These are phyloP conservation scores for Andrena praecox DNA, from an alignment of 2,888 invertebrate species.

Conservation along the genomic window DNA sequence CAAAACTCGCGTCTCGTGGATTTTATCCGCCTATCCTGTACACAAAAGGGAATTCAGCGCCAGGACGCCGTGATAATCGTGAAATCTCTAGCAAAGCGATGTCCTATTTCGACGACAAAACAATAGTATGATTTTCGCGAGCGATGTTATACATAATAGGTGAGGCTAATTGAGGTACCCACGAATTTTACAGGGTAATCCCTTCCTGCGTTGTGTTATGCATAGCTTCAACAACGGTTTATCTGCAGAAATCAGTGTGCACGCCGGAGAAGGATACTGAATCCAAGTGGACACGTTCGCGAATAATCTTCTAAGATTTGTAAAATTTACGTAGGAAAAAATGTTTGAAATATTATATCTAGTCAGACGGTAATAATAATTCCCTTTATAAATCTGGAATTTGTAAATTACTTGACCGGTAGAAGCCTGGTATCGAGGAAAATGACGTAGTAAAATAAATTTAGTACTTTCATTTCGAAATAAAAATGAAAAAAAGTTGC, in stretches of 20 bases:
- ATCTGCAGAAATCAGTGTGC: constrained; percentile 19
- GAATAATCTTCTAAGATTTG: neutral
- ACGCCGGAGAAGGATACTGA: constrained; percentile 9
- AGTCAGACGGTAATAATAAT: no score
- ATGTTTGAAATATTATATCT: no score
- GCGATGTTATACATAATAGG: constrained; percentile 39
- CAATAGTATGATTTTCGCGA: constrained; percentile 41
- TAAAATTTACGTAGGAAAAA: no score
- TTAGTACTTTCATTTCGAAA: no score
- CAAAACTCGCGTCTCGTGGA: neutral
- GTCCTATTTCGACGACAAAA: constrained; percentile 24
- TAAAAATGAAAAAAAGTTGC: no score
- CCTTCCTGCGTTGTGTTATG: constrained; percentile 22
- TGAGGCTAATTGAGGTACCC: constrained; percentile 57
- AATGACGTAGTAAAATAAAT: no score
- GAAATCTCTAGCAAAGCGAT: constrained; percentile 8
- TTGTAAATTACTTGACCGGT: no score
- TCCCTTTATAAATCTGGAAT: no score
- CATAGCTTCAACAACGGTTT: constrained; percentile 10
- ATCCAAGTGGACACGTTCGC: constrained; percentile 36
- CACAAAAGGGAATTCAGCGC: neutral
- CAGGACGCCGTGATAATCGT: constrained; percentile 2
- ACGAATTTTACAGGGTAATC: constrained; percentile 36
- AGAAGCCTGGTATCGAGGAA: no score
- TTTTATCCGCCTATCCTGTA: neutral